Evolutionary conservation across 1,140 invertebrate genomes (phyloP).

Genomic region (Dinothrombium tinctorium): DNA sequence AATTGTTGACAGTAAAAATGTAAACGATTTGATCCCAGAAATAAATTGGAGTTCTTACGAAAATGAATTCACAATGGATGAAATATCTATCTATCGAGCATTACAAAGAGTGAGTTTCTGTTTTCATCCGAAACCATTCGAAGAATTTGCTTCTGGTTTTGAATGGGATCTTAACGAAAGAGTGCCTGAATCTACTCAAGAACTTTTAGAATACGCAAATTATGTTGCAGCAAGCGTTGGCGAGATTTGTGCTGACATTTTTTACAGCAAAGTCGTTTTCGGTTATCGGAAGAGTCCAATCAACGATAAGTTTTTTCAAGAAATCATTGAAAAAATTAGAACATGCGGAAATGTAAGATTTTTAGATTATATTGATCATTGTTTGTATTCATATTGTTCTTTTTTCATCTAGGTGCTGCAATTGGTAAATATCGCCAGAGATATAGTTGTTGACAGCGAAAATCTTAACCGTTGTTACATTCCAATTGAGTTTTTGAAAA

Average conservation of each 20-base stretch:
- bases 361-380: background rate
- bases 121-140: background rate
- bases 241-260: background rate
- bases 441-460: background rate
- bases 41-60: background rate
- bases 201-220: background rate
- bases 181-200: background rate
- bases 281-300: background rate
- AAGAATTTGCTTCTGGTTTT: background rate
- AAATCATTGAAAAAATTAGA: background rate
- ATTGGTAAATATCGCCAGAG: background rate
- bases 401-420: background rate
- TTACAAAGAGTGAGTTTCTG: background rate
- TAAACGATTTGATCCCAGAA: background rate
- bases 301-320: background rate
- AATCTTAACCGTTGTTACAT: background rate
- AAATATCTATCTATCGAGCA: background rate
- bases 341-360: background rate
- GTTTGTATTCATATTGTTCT: background rate
- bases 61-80: background rate
- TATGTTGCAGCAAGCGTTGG: background rate
- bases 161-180: background rate
- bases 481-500: background rate
- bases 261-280: background rate
- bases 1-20: background rate